Conservation (phyloP, 2,888 invertebrate species). For the Kuschelorhynchus macadamiae region DNA sequence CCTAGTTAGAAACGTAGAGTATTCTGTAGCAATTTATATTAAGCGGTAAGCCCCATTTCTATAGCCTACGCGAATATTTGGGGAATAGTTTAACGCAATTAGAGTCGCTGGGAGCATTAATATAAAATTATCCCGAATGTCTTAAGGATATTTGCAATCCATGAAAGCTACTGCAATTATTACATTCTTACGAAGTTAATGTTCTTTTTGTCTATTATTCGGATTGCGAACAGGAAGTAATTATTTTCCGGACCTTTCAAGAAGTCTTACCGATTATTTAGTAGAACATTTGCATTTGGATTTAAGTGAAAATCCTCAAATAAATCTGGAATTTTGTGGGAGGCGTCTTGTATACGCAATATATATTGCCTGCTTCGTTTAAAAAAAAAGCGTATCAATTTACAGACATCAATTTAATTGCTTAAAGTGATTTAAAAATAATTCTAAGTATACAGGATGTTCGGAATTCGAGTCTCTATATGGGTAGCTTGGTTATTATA, state of each 20-base stretch:
- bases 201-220: conserved; percentile 28
- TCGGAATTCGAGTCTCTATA: no score
- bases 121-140: conserved; percentile 36
- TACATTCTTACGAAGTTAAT: conserved; percentile 35
- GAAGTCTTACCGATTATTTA: conserved; percentile 39
- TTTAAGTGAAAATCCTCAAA: conserved; percentile 35
- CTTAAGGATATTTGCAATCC: conserved; percentile 39
- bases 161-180: conserved; percentile 37
- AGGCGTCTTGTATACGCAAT: no score
- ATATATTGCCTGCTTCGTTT: no score
- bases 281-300: conserved; percentile 44
- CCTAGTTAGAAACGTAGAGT: conserved; percentile 7
- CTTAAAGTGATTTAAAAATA: no score
- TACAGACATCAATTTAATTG: no score
- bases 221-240: conserved; percentile 25
- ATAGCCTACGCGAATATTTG: conserved; percentile 30
- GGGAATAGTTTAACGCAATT: conserved; percentile 38
- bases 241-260: conserved; percentile 40
- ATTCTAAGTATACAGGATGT: no score
- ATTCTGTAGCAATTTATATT: conserved; percentile 40
- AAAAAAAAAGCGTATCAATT: no score
- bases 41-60: conserved; percentile 24
- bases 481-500: no score
- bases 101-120: conserved; percentile 36
- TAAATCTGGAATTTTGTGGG: conserved; percentile 34